phyloP scores from a whole-genome alignment of 2,797 vertebrate species.

The Falco concolor region DNA sequence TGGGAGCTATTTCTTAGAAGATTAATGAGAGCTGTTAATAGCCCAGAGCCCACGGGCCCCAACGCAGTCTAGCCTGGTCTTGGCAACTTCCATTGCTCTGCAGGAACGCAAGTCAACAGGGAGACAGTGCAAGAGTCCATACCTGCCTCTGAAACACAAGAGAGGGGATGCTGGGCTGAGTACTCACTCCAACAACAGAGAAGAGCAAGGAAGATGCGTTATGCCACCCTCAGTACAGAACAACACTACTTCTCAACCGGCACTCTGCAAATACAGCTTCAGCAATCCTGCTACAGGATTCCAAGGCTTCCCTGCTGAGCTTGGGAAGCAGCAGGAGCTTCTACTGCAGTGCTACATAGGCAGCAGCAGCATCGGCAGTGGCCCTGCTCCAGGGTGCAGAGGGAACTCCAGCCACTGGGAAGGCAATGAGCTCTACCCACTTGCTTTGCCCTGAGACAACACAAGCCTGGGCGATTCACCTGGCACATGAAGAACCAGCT shows the following conservation, averaged over 20 bases:
- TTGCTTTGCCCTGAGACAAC: background rate
- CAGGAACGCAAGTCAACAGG: background rate
- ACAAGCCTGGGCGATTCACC: background rate
- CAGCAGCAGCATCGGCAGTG: background rate
- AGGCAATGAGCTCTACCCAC: rapidly evolving
- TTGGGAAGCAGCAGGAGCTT: background rate
- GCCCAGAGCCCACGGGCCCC: background rate
- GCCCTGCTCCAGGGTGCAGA: background rate
- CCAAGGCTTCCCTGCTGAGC: too few relatives aligned
- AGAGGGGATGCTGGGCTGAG: background rate
- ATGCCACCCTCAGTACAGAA: rapidly evolving
- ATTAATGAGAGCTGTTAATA: background rate
- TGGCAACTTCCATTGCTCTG: background rate
- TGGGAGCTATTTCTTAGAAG: background rate
- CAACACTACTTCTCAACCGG: background rate
- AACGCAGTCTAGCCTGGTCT: background rate
- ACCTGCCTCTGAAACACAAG: background rate
- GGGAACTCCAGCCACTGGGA: background rate
- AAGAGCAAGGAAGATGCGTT: rapidly evolving
- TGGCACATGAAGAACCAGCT: background rate
- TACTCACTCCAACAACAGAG: background rate
- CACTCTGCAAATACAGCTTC: background rate
- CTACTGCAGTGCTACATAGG: rapidly evolving
- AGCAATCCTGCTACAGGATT: background rate
- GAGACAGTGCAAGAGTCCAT: rapidly evolving